Evolutionary conservation across 2,113 vertebrate genomes (phyloP).

Genomic region (Lathamus discolor): DNA sequence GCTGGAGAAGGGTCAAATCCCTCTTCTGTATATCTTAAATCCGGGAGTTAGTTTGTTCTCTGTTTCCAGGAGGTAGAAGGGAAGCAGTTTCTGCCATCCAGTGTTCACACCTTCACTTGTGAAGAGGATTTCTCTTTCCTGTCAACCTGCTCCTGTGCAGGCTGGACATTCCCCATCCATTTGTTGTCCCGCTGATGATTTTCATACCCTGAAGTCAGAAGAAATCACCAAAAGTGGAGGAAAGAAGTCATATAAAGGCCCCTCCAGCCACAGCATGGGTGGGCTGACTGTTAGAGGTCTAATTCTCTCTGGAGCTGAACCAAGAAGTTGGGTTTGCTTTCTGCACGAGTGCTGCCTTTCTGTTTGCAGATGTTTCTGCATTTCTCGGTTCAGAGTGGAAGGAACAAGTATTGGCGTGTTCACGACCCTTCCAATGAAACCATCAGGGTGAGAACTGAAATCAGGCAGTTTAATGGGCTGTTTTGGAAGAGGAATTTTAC

Average conservation of each 20-base stretch:
- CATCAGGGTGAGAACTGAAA: neutral
- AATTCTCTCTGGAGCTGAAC: neutral
- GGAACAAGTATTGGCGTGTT: neutral
- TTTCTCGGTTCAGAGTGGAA: neutral
- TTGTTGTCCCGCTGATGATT: neutral
- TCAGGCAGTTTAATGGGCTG: neutral
- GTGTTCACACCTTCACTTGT: rapidly evolving
- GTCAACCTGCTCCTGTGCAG: too few relatives aligned
- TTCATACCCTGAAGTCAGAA: neutral
- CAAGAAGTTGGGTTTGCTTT: neutral
- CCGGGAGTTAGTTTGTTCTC: neutral
- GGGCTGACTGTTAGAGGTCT: neutral
- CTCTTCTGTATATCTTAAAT: neutral
- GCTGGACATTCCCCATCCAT: neutral
- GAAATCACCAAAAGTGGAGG: neutral
- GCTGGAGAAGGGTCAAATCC: neutral
- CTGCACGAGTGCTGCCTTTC: neutral
- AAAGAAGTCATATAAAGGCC: neutral
- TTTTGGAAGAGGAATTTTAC: neutral
- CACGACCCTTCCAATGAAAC: neutral
- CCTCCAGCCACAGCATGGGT: neutral
- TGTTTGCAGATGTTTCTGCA: neutral
- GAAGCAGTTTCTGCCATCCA: neutral
- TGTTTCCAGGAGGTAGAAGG: neutral
- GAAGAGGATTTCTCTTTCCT: neutral